Evolutionary conservation across 2,888 invertebrate species (phyloP).

Genomic region (Lamellibrachia satsuma): DNA sequence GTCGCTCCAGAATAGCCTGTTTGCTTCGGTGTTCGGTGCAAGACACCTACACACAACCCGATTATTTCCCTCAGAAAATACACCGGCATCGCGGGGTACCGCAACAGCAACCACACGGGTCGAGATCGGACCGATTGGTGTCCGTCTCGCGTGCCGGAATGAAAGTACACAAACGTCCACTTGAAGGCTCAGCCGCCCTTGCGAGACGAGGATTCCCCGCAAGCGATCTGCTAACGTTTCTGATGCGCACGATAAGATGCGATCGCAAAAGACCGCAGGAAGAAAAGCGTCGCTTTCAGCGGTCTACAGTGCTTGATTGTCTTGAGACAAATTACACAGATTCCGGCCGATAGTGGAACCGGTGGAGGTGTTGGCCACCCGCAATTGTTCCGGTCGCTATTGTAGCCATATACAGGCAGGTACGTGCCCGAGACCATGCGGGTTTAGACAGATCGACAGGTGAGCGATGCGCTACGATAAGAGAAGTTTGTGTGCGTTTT

Average conservation of each 20-base stretch:
- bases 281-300: neutral
- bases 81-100: neutral
- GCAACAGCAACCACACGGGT: neutral
- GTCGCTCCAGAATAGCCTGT: neutral
- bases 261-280: neutral
- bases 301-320: neutral
- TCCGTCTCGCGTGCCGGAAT: neutral
- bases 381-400: slow-evolving; percentile 2
- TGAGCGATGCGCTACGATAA: neutral
- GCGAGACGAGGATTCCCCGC: neutral
- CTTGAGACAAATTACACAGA: neutral
- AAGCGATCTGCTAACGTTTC: slow-evolving; percentile 12
- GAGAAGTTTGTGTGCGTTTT: neutral
- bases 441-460: neutral
- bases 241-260: neutral
- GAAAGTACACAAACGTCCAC: neutral
- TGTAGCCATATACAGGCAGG: neutral
- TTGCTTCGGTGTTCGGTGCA: neutral
- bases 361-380: neutral
- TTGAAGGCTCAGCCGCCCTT: neutral
- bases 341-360: neutral
- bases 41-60: neutral
- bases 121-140: neutral
- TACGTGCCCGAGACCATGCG: neutral
- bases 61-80: neutral